Evolutionary conservation across 2,797 vertebrate species (phyloP).

Genomic region (Sylvia borin): DNA sequence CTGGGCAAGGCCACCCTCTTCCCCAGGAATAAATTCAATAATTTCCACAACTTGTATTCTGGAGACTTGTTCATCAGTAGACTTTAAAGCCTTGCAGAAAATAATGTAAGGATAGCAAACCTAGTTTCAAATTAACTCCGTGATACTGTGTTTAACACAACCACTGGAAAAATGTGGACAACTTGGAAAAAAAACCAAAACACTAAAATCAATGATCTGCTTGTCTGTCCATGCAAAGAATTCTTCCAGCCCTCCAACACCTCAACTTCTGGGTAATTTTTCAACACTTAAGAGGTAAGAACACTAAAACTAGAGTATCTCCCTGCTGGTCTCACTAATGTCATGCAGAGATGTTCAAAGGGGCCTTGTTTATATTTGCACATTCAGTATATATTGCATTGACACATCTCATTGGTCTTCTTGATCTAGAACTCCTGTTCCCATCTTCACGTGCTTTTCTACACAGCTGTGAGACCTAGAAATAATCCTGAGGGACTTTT

Average conservation of each 20-base stretch:
- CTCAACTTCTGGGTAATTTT: background rate
- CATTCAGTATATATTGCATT: background rate
- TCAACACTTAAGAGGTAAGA: background rate
- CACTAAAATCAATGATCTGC: background rate
- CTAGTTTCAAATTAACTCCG: background rate
- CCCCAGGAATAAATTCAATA: fast-evolving
- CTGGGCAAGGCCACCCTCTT: background rate
- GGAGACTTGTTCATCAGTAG: background rate
- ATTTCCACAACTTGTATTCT: background rate
- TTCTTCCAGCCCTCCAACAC: background rate
- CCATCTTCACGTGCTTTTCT: background rate
- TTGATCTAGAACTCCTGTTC: background rate
- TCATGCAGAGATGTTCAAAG: background rate
- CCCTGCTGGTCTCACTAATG: background rate
- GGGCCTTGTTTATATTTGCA: background rate
- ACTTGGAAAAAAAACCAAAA: background rate
- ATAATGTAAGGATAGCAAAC: background rate
- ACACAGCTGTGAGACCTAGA: background rate
- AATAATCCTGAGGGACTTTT: background rate
- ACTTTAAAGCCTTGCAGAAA: background rate
- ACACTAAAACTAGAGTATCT: background rate
- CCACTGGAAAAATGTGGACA: background rate
- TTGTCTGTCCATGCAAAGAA: background rate
- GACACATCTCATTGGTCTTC: background rate
- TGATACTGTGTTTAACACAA: background rate